Conservation (phyloP, 2,797 vertebrate species). For the Pipistrellus nathusii region DNA sequence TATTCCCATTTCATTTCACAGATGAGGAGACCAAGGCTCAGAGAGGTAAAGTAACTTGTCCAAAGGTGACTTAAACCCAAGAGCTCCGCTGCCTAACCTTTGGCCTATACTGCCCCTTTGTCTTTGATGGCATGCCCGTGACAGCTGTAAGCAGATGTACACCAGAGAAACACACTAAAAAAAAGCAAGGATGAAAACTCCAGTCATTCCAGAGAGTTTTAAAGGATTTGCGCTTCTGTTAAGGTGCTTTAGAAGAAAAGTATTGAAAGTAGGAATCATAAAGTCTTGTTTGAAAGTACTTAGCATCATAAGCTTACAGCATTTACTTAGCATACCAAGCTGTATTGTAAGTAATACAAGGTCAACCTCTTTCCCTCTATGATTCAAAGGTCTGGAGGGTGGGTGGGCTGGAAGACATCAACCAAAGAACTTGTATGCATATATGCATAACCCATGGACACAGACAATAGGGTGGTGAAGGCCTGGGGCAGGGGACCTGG, state of each 20-base stretch:
- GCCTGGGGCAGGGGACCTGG: no score
- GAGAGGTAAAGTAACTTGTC: background rate
- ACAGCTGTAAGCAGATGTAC: background rate
- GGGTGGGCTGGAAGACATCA: no score
- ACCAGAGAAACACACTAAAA: background rate
- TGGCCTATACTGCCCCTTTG: background rate
- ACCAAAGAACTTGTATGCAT: no score
- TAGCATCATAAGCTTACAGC: background rate
- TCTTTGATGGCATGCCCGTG: background rate
- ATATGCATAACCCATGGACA: no score
- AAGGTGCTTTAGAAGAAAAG: slow-evolving; percentile 21
- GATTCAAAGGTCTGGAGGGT: no score
- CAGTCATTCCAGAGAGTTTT: background rate
- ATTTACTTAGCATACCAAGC: background rate
- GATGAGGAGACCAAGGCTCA: background rate
- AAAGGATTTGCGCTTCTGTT: background rate
- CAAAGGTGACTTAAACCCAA: background rate
- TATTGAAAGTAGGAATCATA: background rate
- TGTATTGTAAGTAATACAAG: slow-evolving; percentile 42
- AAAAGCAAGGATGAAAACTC: background rate
- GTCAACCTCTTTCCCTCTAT: background rate
- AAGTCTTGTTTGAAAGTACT: slow-evolving; percentile 33
- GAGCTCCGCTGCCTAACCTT: no score
- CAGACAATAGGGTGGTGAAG: no score
- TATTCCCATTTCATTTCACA: background rate